Base-by-base conservation (phyloP, 2,888 invertebrate species). In the Mesodorylaimus sp. region DNA sequence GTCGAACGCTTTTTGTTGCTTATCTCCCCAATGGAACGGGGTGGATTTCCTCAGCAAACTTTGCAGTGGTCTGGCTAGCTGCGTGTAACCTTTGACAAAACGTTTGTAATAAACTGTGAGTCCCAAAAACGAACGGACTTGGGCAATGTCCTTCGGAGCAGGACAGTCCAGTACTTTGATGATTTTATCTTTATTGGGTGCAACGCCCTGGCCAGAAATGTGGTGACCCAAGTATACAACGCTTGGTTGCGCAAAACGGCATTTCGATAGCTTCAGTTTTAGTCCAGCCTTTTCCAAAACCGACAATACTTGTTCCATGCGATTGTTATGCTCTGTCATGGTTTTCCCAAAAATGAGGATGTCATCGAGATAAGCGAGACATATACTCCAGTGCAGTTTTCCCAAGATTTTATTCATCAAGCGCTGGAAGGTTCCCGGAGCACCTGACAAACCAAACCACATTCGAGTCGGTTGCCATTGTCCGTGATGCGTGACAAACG, bases 141-240 rank as follows among this genome's bases (percentile, higher is more conserved):
- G 39, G 25, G 50, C 47, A 1, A 47, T 16, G 13, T 42, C 58
- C 2, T 37, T 47, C 1, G 63, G 65, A 1, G 25, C 21, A 3
- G 60, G 58, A 19, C 59, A 57, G 23, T 57, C 47, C 53, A 19
- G 2, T 24, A 60, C 51, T 41, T 62, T 46, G 25, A 13, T 13
- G 48, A 53, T 49, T 57, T 61, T 61, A 0, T 52, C 52, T 1
- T 56, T 56, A 57, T 59, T 59, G n/a, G 59, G 56, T 29, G 51
- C 46, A 7, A 65, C 52, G 0, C 56, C 56, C 5, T 25, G 47
- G 2, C 48, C 43, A 49, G 62, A 60, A 0, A 70, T 60, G 0
- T 62, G 29, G 47, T 63, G 64, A 1, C 66, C 65, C 2, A 68
- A 50, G 50, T 61, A 64, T 38, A 57, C 55, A 1, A 68, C 28